Conservation (phyloP, 2,888 invertebrate genomes). For the Apodemia duryi region DNA sequence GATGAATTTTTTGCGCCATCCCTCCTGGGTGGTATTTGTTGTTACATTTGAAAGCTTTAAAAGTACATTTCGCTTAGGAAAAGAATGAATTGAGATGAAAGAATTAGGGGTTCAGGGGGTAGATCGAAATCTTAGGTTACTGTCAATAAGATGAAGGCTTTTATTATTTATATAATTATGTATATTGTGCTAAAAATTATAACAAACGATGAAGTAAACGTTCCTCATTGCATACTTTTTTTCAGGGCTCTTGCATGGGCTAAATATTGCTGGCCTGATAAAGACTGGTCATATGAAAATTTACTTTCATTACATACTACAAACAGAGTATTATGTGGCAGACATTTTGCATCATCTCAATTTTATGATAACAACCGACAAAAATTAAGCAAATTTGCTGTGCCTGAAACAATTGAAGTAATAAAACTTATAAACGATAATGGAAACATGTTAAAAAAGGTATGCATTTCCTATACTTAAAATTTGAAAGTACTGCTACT, state of each 20-base stretch:
- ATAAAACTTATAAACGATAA: not conserved
- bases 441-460: not conserved
- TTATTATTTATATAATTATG: no score
- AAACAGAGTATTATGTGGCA: slow-evolving; percentile 17
- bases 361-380: slow-evolving; percentile 16
- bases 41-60: no score
- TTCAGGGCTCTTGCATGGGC: slow-evolving; percentile 20
- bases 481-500: no score
- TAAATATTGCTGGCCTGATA: slow-evolving; percentile 20
- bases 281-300: slow-evolving; percentile 17
- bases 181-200: no score
- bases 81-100: no score
- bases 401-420: slow-evolving; percentile 16
- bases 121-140: no score
- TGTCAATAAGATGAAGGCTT: no score
- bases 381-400: slow-evolving; percentile 18
- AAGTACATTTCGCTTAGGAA: no score
- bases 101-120: no score
- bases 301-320: slow-evolving; percentile 2
- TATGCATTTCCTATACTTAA: not conserved
- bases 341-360: slow-evolving; percentile 14
- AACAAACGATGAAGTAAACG: no score
- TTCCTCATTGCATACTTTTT: not conserved
- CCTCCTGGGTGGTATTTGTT: no score
- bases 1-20: no score